Conservation (phyloP, 1,140 invertebrate genomes). For the Drosophila burlai region DNA sequence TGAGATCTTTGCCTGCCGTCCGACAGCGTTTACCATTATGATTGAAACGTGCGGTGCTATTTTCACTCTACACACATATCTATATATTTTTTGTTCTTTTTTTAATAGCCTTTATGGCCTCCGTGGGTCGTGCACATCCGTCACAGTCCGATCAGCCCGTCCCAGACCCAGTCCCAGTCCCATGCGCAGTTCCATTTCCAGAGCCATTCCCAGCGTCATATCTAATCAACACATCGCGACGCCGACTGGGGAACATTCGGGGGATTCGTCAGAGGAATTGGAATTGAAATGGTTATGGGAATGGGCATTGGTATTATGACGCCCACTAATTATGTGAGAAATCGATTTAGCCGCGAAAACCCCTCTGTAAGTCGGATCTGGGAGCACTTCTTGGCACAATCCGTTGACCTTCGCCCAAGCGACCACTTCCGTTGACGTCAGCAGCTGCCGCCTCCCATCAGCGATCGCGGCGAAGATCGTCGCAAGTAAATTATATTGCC, state of each 20-base stretch:
- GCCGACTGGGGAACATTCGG: background rate
- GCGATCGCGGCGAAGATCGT: conserved; percentile 66
- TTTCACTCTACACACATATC: background rate
- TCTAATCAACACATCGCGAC: conserved; percentile 64
- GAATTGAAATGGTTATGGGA: background rate
- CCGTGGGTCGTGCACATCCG: conserved; percentile 52
- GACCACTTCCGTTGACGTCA: conserved; percentile 77
- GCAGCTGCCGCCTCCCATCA: conserved; percentile 50
- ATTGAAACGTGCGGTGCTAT: conserved; percentile 37
- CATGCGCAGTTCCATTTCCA: conserved; percentile 7
- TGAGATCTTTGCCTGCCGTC: conserved; percentile 22
- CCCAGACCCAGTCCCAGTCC: background rate
- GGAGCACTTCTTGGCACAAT: conserved; percentile 25
- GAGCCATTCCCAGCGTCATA: conserved; percentile 49
- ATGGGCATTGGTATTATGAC: conserved; percentile 55
- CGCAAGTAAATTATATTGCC: conserved; percentile 71
- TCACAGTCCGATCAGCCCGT: conserved; percentile 34
- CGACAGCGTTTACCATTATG: conserved; percentile 33
- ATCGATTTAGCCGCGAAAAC: conserved; percentile 55
- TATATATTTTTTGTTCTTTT: conserved; percentile 17
- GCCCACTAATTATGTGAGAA: conserved; percentile 70
- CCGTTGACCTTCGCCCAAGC: conserved; percentile 45
- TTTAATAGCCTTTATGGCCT: conserved; percentile 51
- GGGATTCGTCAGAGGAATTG: conserved; percentile 24
- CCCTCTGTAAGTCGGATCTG: conserved; percentile 28